A percentile compares a stretch with the other conserved stretches of the same genome.
Conservation (phyloP, 2,797 vertebrate genomes). For the Peromyscus melanophrys region DNA sequence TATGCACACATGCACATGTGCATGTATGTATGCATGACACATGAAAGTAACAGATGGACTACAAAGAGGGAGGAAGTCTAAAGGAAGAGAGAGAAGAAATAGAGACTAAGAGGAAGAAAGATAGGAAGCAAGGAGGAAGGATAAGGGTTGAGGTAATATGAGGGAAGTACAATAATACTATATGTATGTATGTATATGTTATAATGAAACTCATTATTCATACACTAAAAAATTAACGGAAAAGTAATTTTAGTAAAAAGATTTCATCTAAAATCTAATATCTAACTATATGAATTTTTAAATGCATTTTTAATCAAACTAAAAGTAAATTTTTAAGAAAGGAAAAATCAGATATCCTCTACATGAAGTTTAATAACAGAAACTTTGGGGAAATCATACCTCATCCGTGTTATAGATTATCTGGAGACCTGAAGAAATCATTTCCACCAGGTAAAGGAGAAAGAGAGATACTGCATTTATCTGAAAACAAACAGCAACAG, state of each 20-base stretch:
- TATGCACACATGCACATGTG: neutral
- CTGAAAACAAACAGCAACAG: conserved; percentile 85
- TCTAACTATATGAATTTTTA: conserved; percentile 28
- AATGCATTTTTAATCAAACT: conserved; percentile 42
- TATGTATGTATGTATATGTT: neutral
- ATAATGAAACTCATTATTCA: neutral
- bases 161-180: neutral
- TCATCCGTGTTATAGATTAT: conserved; percentile 99
- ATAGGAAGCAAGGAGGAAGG: neutral
- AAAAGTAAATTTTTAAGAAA: neutral
- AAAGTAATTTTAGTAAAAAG: neutral
- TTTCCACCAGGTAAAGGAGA: conserved; percentile 98
- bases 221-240: neutral
- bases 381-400: conserved; percentile 89
- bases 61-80: neutral
- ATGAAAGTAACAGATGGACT: neutral
- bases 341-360: neutral
- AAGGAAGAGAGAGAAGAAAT: neutral
- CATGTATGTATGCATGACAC: neutral
- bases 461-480: conserved; percentile 96
- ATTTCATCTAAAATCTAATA: neutral
- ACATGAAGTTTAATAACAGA: conserved; percentile 15
- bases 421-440: conserved; percentile 98
- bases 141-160: neutral
- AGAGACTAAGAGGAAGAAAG: neutral